A percentile compares a stretch with the other conserved stretches of the same genome.
phyloP scores from a whole-genome alignment of 2,113 vertebrate genomes.

The Carlito syrichta region DNA sequence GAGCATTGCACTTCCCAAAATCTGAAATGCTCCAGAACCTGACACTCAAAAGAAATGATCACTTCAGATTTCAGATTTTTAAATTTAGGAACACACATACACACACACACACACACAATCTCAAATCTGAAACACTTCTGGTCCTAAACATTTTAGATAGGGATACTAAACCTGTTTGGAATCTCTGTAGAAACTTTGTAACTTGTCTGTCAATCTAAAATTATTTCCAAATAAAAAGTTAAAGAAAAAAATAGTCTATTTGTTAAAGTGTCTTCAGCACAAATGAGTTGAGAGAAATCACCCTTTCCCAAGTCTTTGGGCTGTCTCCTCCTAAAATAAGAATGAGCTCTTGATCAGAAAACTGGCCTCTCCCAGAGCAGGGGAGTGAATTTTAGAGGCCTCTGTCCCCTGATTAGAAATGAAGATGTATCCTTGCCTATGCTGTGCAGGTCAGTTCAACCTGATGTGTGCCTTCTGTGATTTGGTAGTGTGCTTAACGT shows the following conservation, averaged over 20 bases:
- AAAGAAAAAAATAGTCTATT: not conserved
- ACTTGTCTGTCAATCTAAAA: not conserved
- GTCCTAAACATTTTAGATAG: not conserved
- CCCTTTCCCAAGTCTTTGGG: not conserved
- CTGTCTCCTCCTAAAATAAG: not conserved
- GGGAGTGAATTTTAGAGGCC: not conserved
- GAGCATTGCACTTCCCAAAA: not conserved
- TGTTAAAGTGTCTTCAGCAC: not conserved
- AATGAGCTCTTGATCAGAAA: not conserved
- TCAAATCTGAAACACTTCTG: not conserved
- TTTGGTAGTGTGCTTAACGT: not conserved
- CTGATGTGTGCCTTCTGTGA: not conserved
- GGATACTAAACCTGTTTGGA: not conserved
- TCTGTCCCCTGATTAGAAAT: not conserved
- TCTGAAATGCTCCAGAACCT: not conserved
- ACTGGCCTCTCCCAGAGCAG: not conserved
- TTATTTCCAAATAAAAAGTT: not conserved
- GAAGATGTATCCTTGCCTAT: not conserved
- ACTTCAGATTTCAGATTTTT: not conserved
- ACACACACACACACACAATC: no score
- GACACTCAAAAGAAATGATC: not conserved
- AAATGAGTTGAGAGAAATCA: slow-evolving; percentile 4
- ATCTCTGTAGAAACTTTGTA: not conserved
- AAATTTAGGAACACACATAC: no score
- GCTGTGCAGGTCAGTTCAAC: not conserved